A percentile compares a stretch with the other conserved stretches of the same genome.
phyloP scores from a whole-genome alignment of 92 coral and sea anemone species.

The Blastomussa wellsi region DNA sequence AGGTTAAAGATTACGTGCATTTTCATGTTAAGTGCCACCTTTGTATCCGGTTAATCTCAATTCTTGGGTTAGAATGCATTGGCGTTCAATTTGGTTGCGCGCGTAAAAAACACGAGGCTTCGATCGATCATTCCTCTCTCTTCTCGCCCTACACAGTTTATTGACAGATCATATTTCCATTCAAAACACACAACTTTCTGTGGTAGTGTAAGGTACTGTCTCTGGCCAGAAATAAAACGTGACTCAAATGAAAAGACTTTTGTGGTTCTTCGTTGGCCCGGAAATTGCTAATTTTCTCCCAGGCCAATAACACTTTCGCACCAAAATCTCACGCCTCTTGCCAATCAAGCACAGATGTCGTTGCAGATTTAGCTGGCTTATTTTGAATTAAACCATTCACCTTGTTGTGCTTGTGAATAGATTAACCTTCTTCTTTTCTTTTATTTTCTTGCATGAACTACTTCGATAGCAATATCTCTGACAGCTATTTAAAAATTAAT shows the following conservation, averaged over 20 bases:
- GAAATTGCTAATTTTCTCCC: neutral
- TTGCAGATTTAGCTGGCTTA: neutral
- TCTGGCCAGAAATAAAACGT: neutral
- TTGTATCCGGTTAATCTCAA: neutral
- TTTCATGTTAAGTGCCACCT: neutral
- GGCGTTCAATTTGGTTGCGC: neutral
- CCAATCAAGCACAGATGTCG: neutral
- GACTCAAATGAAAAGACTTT: neutral
- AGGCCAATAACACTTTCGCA: neutral
- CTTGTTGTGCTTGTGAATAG: neutral
- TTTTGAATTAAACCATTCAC: neutral
- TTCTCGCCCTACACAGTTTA: no score
- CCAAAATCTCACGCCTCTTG: neutral
- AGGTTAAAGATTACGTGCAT: neutral
- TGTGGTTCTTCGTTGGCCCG: neutral
- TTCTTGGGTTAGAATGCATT: neutral
- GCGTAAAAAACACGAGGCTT: neutral
- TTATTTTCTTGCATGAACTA: neutral
- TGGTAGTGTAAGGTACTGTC: neutral
- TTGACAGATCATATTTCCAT: neutral
- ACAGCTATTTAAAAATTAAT: neutral
- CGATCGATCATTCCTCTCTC: neutral
- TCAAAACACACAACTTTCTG: neutral
- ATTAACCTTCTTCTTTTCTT: neutral
- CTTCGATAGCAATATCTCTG: neutral